phyloP scores from a whole-genome alignment of 2,113 vertebrate species.

The Fulmarus glacialis region DNA sequence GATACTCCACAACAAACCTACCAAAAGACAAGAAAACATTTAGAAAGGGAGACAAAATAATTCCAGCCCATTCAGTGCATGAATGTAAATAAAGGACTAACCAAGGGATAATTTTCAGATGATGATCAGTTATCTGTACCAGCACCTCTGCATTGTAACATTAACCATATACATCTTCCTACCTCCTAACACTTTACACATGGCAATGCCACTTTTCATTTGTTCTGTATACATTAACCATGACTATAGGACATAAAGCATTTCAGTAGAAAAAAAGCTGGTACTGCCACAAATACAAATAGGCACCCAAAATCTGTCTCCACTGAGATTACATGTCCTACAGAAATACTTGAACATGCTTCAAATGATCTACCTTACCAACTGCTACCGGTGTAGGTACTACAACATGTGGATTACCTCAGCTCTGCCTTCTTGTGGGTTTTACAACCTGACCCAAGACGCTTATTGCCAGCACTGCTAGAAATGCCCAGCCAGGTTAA shows the following conservation, averaged over 20 bases:
- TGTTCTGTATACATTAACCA: background rate
- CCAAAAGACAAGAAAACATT: background rate
- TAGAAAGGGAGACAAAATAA: background rate
- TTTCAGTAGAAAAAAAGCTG: background rate
- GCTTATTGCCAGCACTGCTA: background rate
- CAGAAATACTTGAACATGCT: background rate
- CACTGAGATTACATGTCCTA: background rate
- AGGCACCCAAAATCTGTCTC: background rate
- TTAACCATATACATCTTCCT: background rate
- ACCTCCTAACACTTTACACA: background rate
- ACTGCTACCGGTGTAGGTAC: background rate
- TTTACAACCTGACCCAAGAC: background rate
- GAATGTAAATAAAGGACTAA: background rate
- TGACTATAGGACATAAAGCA: background rate
- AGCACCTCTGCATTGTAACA: background rate
- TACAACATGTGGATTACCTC: background rate
- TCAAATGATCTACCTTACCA: background rate
- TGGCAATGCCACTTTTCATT: background rate
- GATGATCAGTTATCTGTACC: background rate
- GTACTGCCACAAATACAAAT: background rate
- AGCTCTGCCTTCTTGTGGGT: background rate
- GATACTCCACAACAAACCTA: constrained; percentile 73
- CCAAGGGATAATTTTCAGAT: background rate
- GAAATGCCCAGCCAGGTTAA: background rate
- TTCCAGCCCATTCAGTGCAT: background rate